Percentiles rank a stretch among this genome's conserved stretches.
Conservation (phyloP, 2,888 invertebrate species). For the Xestoiulus laeticollis region DNA sequence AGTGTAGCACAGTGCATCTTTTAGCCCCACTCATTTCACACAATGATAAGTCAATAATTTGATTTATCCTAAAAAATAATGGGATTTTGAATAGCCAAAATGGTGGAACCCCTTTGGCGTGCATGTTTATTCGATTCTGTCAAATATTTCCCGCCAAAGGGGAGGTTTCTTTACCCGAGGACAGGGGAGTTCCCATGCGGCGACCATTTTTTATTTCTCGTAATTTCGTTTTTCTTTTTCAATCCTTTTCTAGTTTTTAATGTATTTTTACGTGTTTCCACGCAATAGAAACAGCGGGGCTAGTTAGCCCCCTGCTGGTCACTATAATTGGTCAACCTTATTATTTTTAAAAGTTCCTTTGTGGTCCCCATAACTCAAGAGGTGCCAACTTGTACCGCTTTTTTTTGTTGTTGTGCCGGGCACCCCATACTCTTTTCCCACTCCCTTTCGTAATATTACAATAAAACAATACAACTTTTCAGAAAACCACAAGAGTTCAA, state of each 20-base stretch:
- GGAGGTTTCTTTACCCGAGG: constrained; percentile 34
- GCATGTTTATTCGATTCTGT: constrained; percentile 27
- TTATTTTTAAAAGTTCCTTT: constrained; percentile 47
- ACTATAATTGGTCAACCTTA: constrained; percentile 52
- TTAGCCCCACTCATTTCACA: not conserved
- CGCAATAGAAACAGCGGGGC: constrained; percentile 45
- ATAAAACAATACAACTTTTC: constrained; percentile 37
- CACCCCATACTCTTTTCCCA: constrained; percentile 23
- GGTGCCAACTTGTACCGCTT: constrained; percentile 45
- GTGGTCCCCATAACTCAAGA: constrained; percentile 46
- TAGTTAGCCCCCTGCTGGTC: constrained; percentile 51
- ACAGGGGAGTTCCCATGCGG: constrained; percentile 24
- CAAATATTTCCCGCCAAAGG: not conserved
- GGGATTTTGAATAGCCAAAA: constrained; percentile 37
- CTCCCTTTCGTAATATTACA: constrained; percentile 44
- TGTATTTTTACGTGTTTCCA: constrained; percentile 38
- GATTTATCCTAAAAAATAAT: constrained; percentile 28
- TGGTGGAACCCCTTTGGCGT: not conserved
- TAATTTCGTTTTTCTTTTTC: constrained; percentile 23
- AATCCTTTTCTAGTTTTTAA: constrained; percentile 36
- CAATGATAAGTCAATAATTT: constrained; percentile 25
- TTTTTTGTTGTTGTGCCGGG: constrained; percentile 6
- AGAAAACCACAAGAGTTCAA: constrained; percentile 34
- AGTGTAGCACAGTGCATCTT: constrained; percentile 1
- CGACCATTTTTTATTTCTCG: constrained; percentile 34